phyloP scores from a whole-genome alignment of 2,113 vertebrate species.

The Micronycteris hirsuta region DNA sequence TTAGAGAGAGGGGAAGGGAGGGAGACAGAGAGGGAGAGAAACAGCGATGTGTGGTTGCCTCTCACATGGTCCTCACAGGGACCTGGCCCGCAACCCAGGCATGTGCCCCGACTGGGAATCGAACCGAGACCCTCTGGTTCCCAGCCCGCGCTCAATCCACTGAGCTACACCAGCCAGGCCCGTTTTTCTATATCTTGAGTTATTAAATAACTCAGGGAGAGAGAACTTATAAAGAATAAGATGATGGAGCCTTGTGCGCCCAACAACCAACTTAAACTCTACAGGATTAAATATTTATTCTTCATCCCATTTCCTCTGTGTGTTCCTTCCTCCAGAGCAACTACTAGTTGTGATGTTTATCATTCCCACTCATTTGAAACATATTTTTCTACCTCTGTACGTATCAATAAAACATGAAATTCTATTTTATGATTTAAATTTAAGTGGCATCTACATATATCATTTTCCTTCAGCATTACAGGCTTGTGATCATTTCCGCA shows the following conservation, averaged over 20 bases:
- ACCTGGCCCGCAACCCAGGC: too few species aligned
- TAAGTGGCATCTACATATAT: neutral
- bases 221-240: neutral
- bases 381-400: neutral
- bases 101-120: too few species aligned
- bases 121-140: too few species aligned
- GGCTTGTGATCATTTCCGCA: neutral
- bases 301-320: neutral
- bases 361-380: neutral
- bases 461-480: neutral
- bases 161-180: too few species aligned
- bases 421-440: neutral
- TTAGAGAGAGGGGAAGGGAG: too few species aligned
- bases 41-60: too few species aligned
- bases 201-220: neutral
- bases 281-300: neutral
- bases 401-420: neutral
- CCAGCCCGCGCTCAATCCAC: too few species aligned
- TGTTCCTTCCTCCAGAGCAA: neutral
- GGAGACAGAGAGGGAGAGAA: too few species aligned
- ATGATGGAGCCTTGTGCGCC: neutral
- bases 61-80: too few species aligned
- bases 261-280: neutral
- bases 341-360: neutral
- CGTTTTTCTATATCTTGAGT: neutral